phyloP scores from a whole-genome alignment of 2,888 invertebrate genomes.

The Hartigia nigra region DNA sequence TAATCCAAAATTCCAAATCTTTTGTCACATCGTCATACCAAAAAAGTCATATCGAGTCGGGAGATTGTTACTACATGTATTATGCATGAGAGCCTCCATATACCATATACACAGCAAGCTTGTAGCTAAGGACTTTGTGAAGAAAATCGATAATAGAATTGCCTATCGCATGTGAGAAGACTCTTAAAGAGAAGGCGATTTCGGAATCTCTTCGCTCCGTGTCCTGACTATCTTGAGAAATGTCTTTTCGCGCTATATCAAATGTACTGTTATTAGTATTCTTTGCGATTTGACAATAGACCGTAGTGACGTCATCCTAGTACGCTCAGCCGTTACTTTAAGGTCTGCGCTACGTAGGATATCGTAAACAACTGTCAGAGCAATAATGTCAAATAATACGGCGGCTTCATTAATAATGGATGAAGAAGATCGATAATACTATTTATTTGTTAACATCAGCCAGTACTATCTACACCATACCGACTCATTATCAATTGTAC shows the following conservation, averaged over 20 bases:
- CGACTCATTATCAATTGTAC: background rate
- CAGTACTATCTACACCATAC: background rate
- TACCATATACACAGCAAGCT: background rate
- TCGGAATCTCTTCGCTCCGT: background rate
- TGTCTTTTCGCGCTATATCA: background rate
- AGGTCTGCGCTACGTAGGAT: background rate
- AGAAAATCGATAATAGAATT: constrained; percentile 59
- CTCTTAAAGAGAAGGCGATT: constrained; percentile 51
- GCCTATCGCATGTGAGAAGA: constrained; percentile 55
- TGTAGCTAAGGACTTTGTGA: constrained; percentile 18
- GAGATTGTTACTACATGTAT: background rate
- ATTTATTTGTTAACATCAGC: background rate
- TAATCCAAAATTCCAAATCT: background rate
- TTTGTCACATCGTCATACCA: background rate
- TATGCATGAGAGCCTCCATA: background rate
- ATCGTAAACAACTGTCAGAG: background rate
- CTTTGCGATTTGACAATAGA: background rate
- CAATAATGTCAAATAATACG: background rate
- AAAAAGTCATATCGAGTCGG: background rate
- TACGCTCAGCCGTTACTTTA: no score
- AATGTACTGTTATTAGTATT: background rate
- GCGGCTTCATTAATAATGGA: background rate
- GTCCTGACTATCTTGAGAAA: background rate
- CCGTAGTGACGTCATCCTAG: no score
- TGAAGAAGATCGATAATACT: background rate